Base-by-base conservation (phyloP, 2,113 vertebrate genomes). In the Callipepla californica region DNA sequence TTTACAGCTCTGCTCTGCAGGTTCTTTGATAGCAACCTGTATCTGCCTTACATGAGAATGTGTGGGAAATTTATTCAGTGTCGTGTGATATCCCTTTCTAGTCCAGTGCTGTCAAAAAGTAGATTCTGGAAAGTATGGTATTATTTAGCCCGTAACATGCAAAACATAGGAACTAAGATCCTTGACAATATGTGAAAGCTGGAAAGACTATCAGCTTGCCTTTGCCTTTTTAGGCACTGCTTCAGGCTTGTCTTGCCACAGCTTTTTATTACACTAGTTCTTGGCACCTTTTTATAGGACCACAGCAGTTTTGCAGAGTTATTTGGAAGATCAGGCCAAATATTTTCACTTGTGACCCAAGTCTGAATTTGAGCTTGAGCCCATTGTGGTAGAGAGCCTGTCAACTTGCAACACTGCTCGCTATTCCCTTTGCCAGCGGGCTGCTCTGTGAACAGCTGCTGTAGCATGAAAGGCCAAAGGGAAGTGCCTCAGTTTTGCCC, bases 401-500 rank as follows among this genome's bases (percentile, higher is more conserved):
- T 72, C 38, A 85, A 69, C 59, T 85, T 32, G 15, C 26, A 63
- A 9, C 62, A 25, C 48, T 7, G 13, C 18, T 73, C 53, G 38
- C 73, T 69, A 6, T 36, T 86, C 62, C 77, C 67, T 57, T 69
- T 89, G 74, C 40, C 74, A 76, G 66, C 36, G 50, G 50, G 11
- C 53, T 93, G 74, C 80, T 73, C 75, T n/a, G 0, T 48, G 53
- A 92, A 82, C 89, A 92, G 84, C 91, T 95, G 94, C 91, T 82
- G 25, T 12, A 38, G 50, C 48, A 83, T 76, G 50, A 94, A 95
- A 96, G 91, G 89, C 93, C 87, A 94, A 61, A 90, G 85, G 61
- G 51, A 95, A 83, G 68, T 2, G 3, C 59, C 57, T 95, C 50
- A 21, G 50, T 48, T 80, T 78, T 67, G 58, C 82, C 42, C 32